Percentiles rank a stretch among this genome's conserved stretches.
phyloP scores from a whole-genome alignment of 2,888 invertebrate genomes.

The Drosophila kanekoi region DNA sequence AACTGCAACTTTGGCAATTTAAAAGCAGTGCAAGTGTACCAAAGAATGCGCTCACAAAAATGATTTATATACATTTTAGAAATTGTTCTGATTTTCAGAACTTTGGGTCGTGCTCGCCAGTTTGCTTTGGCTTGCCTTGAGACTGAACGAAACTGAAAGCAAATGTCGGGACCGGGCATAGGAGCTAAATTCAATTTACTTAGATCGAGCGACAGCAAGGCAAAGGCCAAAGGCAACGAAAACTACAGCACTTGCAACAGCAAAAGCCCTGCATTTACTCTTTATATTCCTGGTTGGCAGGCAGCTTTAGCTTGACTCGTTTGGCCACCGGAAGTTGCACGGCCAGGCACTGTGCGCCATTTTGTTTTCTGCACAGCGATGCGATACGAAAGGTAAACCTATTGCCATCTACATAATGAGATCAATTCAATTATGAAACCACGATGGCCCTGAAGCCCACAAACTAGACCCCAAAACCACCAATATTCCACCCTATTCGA shows the following conservation, averaged over 20 bases:
- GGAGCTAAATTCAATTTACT: conserved; percentile 77
- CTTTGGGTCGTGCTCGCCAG: conserved; percentile 11
- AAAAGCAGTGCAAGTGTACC: too few relatives aligned
- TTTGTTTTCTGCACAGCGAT: conserved; percentile 1
- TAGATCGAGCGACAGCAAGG: conserved; percentile 55
- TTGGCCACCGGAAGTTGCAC: conserved; percentile 57
- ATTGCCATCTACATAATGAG: conserved; percentile 76
- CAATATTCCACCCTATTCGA: conserved; percentile 23
- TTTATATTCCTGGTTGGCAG: conserved; percentile 50
- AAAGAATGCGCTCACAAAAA: conserved; percentile 16
- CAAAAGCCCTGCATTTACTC: conserved; percentile 60
- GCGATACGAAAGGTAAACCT: conserved; percentile 67
- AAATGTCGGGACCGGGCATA: conserved; percentile 69
- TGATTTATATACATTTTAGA: too few relatives aligned
- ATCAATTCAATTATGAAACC: conserved; percentile 78
- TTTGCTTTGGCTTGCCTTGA: conserved; percentile 51
- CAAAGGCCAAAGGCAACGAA: conserved; percentile 25
- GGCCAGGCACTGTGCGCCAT: conserved; percentile 13
- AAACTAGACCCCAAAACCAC: conserved; percentile 1
- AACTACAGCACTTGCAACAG: not conserved
- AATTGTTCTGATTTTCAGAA: not conserved
- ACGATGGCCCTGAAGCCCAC: conserved; percentile 44
- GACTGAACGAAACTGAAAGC: conserved; percentile 73
- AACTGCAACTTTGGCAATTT: too few relatives aligned
- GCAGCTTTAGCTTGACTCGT: conserved; percentile 25